Conservation (phyloP, 2,888 invertebrate genomes). For the Conops quadrifasciatus region DNA sequence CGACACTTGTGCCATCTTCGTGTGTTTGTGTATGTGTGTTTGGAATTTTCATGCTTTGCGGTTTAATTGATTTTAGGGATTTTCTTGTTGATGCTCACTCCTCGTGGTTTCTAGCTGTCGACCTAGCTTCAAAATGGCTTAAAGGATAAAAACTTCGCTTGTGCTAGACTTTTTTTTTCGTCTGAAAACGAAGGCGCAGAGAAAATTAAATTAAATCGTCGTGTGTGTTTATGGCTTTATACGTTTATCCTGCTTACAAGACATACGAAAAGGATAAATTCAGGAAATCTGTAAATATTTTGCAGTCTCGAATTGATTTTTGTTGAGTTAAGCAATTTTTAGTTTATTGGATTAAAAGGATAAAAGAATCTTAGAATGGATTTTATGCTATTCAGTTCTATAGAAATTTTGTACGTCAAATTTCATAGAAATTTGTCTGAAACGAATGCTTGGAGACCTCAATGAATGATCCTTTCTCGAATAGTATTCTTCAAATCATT, state of each 20-base stretch:
- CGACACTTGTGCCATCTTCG: neutral
- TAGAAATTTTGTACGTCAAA: slow-evolving; percentile 45
- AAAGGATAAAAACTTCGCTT: slow-evolving; percentile 11
- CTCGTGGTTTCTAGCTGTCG: too few species aligned
- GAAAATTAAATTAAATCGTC: neutral
- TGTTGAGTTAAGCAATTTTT: slow-evolving; percentile 34
- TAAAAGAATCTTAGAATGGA: slow-evolving; percentile 32
- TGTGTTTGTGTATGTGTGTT: neutral
- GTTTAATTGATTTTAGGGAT: slow-evolving; percentile 57
- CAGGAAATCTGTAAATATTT: slow-evolving; percentile 21
- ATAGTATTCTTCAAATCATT: too few species aligned
- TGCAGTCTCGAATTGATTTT: slow-evolving; percentile 8
- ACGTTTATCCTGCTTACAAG: neutral
- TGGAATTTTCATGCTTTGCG: slow-evolving; percentile 54
- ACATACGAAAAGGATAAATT: neutral
- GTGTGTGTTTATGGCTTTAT: neutral
- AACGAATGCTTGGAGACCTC: slow-evolving; percentile 50
- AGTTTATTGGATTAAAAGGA: slow-evolving; percentile 52
- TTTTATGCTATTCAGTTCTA: neutral
- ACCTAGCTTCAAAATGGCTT: neutral
- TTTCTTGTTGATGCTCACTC: slow-evolving; percentile 34
- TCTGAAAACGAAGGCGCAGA: neutral
- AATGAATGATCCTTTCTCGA: slow-evolving; percentile 16
- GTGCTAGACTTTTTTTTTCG: neutral
- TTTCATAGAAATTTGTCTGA: slow-evolving; percentile 11